Evolutionary conservation across 2,797 vertebrate genomes (phyloP).

Genomic region (Florisuga fusca): DNA sequence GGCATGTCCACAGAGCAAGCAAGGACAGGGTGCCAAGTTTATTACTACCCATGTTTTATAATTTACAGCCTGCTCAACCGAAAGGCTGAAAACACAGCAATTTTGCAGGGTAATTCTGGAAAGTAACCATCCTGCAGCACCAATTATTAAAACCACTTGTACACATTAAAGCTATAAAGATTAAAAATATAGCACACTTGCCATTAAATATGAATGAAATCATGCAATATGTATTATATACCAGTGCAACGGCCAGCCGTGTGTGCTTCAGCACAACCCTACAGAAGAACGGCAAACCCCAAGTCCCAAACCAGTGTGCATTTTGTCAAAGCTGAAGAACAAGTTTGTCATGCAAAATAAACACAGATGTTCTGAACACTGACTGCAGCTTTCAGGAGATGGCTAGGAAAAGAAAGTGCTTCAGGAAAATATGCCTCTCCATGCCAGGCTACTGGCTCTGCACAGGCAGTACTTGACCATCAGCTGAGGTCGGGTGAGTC

Average conservation of each 20-base stretch:
- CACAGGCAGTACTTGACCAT: background rate
- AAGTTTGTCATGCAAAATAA: slow-evolving; percentile 81
- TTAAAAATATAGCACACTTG: slow-evolving; percentile 83
- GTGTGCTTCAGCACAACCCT: slow-evolving; percentile 55
- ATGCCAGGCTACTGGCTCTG: background rate
- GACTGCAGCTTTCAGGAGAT: slow-evolving; percentile 35
- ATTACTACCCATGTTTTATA: slow-evolving; percentile 72
- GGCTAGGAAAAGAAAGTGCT: slow-evolving; percentile 26
- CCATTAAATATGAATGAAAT: slow-evolving; percentile 82
- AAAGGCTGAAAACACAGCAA: slow-evolving; percentile 80
- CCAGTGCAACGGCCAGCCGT: slow-evolving; percentile 60
- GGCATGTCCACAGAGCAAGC: slow-evolving; percentile 54
- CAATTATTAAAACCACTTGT: slow-evolving; percentile 82
- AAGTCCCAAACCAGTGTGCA: slow-evolving; percentile 59
- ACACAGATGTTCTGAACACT: slow-evolving; percentile 79
- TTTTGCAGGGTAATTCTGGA: slow-evolving; percentile 78
- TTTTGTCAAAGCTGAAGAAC: slow-evolving; percentile 73
- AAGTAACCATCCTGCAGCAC: slow-evolving; percentile 78
- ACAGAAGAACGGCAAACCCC: slow-evolving; percentile 60
- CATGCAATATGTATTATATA: slow-evolving; percentile 80
- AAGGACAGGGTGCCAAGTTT: slow-evolving; percentile 72
- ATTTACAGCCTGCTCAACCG: slow-evolving; percentile 74
- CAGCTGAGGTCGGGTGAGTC: background rate
- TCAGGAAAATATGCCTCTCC: background rate
- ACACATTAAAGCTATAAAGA: slow-evolving; percentile 83